phyloP scores from a whole-genome alignment of 1,140 invertebrate species.

The Temnothorax nylanderi region DNA sequence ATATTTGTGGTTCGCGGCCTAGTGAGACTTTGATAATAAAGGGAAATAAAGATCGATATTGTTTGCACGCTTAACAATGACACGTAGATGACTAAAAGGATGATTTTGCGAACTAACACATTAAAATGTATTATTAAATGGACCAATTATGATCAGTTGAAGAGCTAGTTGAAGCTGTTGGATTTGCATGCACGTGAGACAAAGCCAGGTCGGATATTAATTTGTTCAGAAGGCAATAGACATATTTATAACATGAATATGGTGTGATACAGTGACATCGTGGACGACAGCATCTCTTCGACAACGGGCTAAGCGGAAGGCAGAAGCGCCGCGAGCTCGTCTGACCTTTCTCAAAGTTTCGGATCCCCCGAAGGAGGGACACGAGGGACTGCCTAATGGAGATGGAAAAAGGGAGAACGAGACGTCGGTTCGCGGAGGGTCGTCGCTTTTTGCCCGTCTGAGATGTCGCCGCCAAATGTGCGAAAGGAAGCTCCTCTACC shows the following conservation, averaged over 20 bases:
- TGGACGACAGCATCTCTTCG: slow-evolving; percentile 17
- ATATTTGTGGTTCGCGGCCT: neutral
- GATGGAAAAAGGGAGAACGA: slow-evolving; percentile 60
- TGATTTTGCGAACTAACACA: neutral
- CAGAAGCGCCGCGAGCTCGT: slow-evolving; percentile 62
- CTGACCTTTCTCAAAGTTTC: slow-evolving; percentile 76
- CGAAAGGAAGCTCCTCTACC: slow-evolving; percentile 68
- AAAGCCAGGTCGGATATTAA: neutral
- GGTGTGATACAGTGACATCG: slow-evolving; percentile 21
- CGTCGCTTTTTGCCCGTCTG: slow-evolving; percentile 78
- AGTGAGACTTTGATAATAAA: neutral
- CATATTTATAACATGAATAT: neutral
- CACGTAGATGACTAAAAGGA: neutral
- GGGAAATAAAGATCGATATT: neutral
- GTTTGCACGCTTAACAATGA: neutral
- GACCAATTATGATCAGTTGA: neutral
- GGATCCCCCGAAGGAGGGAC: slow-evolving; percentile 57
- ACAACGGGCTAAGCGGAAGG: slow-evolving; percentile 55
- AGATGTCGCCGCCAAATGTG: slow-evolving; percentile 77
- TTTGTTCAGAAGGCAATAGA: neutral
- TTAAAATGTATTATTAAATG: neutral
- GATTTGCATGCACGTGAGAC: neutral
- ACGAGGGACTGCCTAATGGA: slow-evolving; percentile 62
- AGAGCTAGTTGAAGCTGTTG: too few species aligned
- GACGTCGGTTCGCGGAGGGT: slow-evolving; percentile 68